A percentile compares a stretch with the other conserved stretches of the same genome.
These are phyloP conservation scores for Vesta saturnalis DNA, from an alignment of 2,888 invertebrate genomes.

Conservation along the genomic window DNA sequence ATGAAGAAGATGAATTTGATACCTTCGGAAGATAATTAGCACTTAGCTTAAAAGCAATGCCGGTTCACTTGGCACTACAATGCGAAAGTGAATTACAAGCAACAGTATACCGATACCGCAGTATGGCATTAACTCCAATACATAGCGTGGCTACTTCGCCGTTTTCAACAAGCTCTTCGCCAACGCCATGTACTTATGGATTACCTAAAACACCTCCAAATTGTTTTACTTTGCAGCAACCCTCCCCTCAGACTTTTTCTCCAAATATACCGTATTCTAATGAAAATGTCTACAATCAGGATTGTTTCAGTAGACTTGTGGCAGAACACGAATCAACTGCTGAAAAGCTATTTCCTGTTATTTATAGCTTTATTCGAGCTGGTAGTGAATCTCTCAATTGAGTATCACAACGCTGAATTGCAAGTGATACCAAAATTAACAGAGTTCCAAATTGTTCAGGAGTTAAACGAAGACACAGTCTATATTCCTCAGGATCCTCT, in stretches of 20 bases:
- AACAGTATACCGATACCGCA: neutral
- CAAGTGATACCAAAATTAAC: neutral
- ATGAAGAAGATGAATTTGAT: neutral
- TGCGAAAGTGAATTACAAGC: neutral
- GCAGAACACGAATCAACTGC: constrained; percentile 9
- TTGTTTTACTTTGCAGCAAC: neutral
- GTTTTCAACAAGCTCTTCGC: neutral
- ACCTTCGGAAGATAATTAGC: neutral
- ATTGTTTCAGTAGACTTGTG: too few species aligned
- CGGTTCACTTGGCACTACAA: neutral
- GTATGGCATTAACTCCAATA: constrained; percentile 1
- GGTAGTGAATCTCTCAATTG: constrained; percentile 11
- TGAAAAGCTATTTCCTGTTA: constrained; percentile 10
- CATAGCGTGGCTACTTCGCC: neutral
- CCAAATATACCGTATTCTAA: too few species aligned
- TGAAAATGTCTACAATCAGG: too few species aligned
- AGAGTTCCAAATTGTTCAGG: neutral
- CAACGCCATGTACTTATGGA: constrained; percentile 1
- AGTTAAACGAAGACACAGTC: constrained; percentile 14
- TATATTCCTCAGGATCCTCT: constrained; percentile 14
- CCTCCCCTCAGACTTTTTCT: neutral
- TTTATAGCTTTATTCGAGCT: constrained; percentile 16
- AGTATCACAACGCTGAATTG: constrained; percentile 5
- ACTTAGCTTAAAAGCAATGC: neutral
- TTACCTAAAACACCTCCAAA: neutral